A percentile compares a stretch with the other conserved stretches of the same genome.
Evolutionary conservation across 2,888 invertebrate species (phyloP).

Genomic region (Caenorhabditis auriculariae): DNA sequence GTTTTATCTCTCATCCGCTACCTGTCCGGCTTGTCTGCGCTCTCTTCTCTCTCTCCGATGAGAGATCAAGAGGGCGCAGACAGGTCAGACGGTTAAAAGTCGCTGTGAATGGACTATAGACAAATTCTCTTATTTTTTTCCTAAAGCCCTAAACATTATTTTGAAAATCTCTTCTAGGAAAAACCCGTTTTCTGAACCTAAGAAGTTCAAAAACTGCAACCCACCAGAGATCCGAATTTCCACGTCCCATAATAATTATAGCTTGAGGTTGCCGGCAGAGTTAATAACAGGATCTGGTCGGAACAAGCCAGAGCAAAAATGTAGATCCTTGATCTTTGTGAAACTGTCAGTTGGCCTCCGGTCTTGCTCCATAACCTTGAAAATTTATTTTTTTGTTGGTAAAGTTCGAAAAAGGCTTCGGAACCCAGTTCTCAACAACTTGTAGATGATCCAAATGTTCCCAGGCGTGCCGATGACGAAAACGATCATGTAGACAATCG

Average conservation of each 20-base stretch:
- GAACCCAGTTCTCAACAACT: slow-evolving; percentile 41
- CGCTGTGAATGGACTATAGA: too few relatives aligned
- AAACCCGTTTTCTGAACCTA: too few relatives aligned
- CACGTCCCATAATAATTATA: slow-evolving; percentile 49
- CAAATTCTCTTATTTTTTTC: too few relatives aligned
- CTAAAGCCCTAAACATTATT: too few relatives aligned
- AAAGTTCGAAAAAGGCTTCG: not conserved
- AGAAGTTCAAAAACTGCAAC: slow-evolving; percentile 4
- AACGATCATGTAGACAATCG: slow-evolving; percentile 41
- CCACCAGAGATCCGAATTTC: slow-evolving; percentile 46
- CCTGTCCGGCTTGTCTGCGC: too few relatives aligned
- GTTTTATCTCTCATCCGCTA: too few relatives aligned
- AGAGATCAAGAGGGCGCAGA: too few relatives aligned
- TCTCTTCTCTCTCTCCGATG: too few relatives aligned
- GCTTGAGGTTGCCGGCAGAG: slow-evolving; percentile 46
- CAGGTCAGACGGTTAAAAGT: too few relatives aligned
- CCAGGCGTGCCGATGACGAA: slow-evolving; percentile 51
- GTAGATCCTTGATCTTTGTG: slow-evolving; percentile 51
- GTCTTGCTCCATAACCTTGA: slow-evolving; percentile 21
- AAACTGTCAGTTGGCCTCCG: slow-evolving; percentile 25
- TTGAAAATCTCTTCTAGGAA: too few relatives aligned
- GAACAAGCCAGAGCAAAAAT: slow-evolving; percentile 51
- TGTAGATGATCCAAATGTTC: slow-evolving; percentile 54
- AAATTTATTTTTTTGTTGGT: too few relatives aligned
- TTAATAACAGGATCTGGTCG: slow-evolving; percentile 50